These are phyloP conservation scores for Drosophila eohydei DNA, from an alignment of 2,888 invertebrate genomes.

Conservation along the genomic window DNA sequence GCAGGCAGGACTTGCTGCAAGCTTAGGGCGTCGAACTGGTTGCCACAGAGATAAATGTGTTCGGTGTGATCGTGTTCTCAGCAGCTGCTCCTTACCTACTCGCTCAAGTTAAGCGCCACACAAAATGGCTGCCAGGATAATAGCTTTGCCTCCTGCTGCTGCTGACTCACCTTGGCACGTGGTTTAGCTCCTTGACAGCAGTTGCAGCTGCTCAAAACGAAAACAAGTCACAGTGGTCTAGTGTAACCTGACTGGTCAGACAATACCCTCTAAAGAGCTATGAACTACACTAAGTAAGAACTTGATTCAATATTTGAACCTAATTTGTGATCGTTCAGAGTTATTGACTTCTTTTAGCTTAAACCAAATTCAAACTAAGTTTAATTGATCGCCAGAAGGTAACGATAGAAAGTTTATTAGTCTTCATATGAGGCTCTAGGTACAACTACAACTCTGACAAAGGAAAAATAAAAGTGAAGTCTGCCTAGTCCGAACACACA, in stretches of 20 bases:
- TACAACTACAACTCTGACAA: not conserved
- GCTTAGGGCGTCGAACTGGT: constrained; percentile 78
- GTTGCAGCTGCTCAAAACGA: constrained; percentile 56
- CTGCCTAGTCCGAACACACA: no score
- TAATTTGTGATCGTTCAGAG: no score
- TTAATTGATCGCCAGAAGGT: not conserved
- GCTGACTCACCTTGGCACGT: constrained; percentile 73
- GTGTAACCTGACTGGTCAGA: not conserved
- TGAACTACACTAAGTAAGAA: no score
- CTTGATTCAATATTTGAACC: not conserved
- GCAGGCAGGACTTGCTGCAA: constrained; percentile 56
- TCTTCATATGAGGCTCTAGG: no score
- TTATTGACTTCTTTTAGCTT: no score
- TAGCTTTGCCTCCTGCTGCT: constrained; percentile 52
- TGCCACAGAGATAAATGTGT: constrained; percentile 56
- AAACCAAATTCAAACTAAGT: not conserved
- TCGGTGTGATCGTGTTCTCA: constrained; percentile 49
- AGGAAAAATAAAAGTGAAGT: not conserved
- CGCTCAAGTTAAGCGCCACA: constrained; percentile 44
- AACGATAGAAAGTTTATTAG: not conserved
- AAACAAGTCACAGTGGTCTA: not conserved
- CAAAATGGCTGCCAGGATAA: constrained; percentile 71
- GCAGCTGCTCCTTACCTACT: constrained; percentile 51
- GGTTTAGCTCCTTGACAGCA: constrained; percentile 48
- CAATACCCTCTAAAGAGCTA: not conserved